These are phyloP conservation scores for Odontocerum albicorne DNA, from an alignment of 2,888 invertebrate species.

Conservation along the genomic window DNA sequence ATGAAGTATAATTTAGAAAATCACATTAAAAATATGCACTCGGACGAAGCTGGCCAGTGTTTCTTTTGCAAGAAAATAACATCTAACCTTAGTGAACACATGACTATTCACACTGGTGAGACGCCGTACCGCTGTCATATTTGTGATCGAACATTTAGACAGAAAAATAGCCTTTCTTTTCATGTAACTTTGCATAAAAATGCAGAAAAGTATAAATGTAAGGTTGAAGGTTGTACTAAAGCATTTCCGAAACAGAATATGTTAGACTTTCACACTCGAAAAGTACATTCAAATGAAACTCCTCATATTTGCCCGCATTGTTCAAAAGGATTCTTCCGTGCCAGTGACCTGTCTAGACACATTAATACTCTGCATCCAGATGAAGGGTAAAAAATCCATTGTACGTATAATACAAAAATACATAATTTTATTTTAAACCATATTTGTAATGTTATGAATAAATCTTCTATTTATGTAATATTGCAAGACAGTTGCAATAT, in stretches of 20 bases:
- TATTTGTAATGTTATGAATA: too few relatives aligned
- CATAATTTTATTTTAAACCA: too few relatives aligned
- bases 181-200: constrained; percentile 17
- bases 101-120: constrained; percentile 26
- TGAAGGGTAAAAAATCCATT: too few relatives aligned
- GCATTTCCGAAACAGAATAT: constrained; percentile 31
- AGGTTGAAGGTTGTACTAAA: constrained; percentile 24
- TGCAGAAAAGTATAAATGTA: constrained; percentile 30
- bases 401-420: too few relatives aligned
- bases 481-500: background rate
- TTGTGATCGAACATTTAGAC: constrained; percentile 26
- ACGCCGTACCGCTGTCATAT: constrained; percentile 22
- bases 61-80: constrained; percentile 22
- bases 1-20: constrained; percentile 28
- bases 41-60: constrained; percentile 28
- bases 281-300: constrained; percentile 30
- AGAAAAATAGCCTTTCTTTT: constrained; percentile 18
- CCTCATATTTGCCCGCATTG: constrained; percentile 30
- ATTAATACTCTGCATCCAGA: constrained; percentile 21
- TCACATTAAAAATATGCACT: constrained; percentile 34
- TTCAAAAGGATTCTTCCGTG: constrained; percentile 33
- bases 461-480: background rate
- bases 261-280: constrained; percentile 31
- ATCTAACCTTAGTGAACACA: constrained; percentile 31
- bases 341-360: constrained; percentile 33